Conservation (phyloP, 2,113 vertebrate species). For the Orientallactaga bullata region DNA sequence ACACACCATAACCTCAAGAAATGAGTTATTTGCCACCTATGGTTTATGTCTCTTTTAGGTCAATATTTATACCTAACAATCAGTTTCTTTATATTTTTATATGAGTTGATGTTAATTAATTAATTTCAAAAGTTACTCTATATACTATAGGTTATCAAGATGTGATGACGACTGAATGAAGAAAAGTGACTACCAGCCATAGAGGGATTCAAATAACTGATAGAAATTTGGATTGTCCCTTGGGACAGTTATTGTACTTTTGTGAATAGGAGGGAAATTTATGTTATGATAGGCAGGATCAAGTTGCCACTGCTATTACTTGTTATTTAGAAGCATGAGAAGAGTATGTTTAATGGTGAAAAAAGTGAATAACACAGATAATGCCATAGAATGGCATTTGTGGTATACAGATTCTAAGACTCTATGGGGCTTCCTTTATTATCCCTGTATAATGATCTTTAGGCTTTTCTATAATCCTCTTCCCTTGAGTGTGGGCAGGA, state of each 20-base stretch:
- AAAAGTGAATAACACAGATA: neutral
- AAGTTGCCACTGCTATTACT: neutral
- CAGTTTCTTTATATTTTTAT: conserved; percentile 41
- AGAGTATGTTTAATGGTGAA: neutral
- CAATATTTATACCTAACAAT: conserved; percentile 25
- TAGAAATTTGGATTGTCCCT: neutral
- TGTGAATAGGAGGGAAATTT: neutral
- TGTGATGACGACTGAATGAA: neutral
- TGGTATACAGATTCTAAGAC: neutral
- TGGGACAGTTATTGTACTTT: neutral
- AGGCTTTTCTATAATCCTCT: neutral
- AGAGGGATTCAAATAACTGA: neutral
- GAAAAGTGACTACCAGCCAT: neutral
- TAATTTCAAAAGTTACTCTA: conserved; percentile 9
- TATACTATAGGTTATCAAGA: neutral
- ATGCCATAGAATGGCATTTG: neutral
- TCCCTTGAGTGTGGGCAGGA: neutral
- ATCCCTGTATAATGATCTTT: neutral
- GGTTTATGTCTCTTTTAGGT: neutral
- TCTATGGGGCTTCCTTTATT: neutral
- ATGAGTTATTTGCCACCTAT: neutral
- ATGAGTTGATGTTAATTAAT: neutral
- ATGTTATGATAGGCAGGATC: neutral
- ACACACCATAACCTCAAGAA: neutral
- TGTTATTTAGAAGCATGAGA: neutral